Base-by-base conservation (phyloP, 2,113 vertebrate species). In the Nycticebus coucang region DNA sequence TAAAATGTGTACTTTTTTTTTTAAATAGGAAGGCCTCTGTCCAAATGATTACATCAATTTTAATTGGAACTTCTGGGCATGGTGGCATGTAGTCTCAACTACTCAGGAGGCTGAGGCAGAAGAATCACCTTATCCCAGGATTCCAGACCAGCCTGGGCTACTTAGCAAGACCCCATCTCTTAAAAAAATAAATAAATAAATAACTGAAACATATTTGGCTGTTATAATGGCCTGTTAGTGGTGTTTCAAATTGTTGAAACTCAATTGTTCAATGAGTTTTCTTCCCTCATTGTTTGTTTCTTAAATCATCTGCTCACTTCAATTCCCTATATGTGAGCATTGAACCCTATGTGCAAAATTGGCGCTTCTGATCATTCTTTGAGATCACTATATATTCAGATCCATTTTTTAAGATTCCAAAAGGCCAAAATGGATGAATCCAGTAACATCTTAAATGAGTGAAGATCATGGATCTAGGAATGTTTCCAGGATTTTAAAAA, bases 291-390 rank as follows among this genome's bases (percentile, higher is more conserved):
- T 15, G 5, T 22, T 37, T 37, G 0, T 68, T 81, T 71, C 64
- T 53, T 57, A 17, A 50, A 17, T 35, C 24, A 0, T 75, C 55
- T 3, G 0, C 50, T 30, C 12, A 28, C 2, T 21, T 33, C 57
- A 37, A 1, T 4, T 50, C 12, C 50, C 66, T 5, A 2, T 1
- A 0, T 66, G 11, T 21, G 50, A 41, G 57, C 11, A 0, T 0
- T 28, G n/a, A 82, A 13, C 19, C 7, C 66, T 69, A n/a, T n/a
- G n/a, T n/a, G 45, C n/a, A 74, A 30, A 45, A 26, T 24, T 1
- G 0, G 5, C 14, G 10, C 35, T 64, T 50, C 55, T n/a, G 2
- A 11, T 37, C 2, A 0, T 12, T 45, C n/a, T 30, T 72, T 55
- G 28, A 12, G 11, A 66, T 60, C 68, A 14, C 64, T 21, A 0